Conservation (phyloP, 2,888 invertebrate genomes). For the Tetragonisca angustula region DNA sequence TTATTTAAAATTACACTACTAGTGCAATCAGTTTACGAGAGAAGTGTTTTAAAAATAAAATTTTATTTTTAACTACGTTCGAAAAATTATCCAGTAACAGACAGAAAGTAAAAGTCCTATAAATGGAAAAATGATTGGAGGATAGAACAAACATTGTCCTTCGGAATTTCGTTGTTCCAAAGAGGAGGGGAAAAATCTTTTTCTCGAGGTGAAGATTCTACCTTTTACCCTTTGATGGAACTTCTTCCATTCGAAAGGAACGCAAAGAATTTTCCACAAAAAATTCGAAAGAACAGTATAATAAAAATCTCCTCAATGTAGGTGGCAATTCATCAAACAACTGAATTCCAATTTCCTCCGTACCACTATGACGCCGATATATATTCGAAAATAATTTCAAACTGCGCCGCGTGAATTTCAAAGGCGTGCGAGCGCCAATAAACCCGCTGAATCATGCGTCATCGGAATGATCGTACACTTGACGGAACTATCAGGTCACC, state of each 20-base stretch:
- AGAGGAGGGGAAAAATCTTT: constrained; percentile 3
- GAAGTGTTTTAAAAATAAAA: neutral
- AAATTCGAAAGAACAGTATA: too few species aligned
- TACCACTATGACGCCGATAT: neutral
- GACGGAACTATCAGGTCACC: constrained; percentile 13
- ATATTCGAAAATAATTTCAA: neutral
- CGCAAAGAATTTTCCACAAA: constrained; percentile 8
- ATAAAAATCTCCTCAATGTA: neutral
- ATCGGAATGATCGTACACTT: neutral
- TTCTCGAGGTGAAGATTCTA: neutral
- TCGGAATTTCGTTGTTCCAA: neutral
- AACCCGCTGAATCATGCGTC: constrained; percentile 10
- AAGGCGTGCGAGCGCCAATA: neutral
- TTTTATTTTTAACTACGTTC: neutral
- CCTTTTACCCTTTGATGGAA: constrained; percentile 5
- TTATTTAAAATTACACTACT: neutral
- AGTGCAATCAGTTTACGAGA: neutral
- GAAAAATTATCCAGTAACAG: neutral
- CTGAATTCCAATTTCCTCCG: neutral
- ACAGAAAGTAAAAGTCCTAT: neutral
- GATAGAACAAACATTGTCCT: neutral
- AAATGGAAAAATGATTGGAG: neutral
- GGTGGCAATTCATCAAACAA: neutral
- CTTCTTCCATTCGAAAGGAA: neutral
- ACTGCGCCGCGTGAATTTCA: neutral